phyloP scores from a whole-genome alignment of 2,888 invertebrate genomes.

The Xestia rhomboidea region DNA sequence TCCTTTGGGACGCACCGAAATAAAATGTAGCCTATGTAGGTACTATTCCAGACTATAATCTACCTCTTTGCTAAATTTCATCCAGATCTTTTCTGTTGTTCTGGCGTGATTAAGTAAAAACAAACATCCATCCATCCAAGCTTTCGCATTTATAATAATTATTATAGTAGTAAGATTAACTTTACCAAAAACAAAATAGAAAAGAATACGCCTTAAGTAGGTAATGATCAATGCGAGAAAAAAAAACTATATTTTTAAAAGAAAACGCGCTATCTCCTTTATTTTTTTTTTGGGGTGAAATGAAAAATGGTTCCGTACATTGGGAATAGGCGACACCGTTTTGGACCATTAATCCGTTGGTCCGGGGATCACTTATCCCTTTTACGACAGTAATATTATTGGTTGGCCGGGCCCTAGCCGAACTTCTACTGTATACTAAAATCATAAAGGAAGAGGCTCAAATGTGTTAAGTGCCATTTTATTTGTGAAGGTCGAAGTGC shows the following conservation, averaged over 20 bases:
- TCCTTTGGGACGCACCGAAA: too few species aligned
- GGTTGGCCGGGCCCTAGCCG: conserved; percentile 28
- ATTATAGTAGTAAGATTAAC: not conserved
- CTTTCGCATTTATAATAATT: too few species aligned
- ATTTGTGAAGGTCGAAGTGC: not conserved
- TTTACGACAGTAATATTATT: conserved; percentile 58
- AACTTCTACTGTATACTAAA: conserved; percentile 46
- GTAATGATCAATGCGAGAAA: too few species aligned
- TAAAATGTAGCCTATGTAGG: too few species aligned
- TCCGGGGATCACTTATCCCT: conserved; percentile 59
- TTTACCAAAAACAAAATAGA: conserved; percentile 26
- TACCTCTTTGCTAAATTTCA: too few species aligned
- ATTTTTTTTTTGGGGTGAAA: conserved; percentile 37
- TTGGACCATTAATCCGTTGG: conserved; percentile 60
- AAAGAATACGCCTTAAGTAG: too few species aligned
- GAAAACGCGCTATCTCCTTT: conserved; percentile 20
- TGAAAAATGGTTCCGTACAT: conserved; percentile 55
- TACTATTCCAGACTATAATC: too few species aligned
- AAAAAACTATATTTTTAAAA: conserved; percentile 18
- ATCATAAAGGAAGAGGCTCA: conserved; percentile 30
- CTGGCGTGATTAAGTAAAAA: too few species aligned
- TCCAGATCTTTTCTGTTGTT: too few species aligned
- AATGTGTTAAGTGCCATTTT: conserved; percentile 13
- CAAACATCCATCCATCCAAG: too few species aligned
- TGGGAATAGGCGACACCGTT: conserved; percentile 44